phyloP scores from a whole-genome alignment of 2,888 invertebrate species.

The Drosophila kambysellisi region DNA sequence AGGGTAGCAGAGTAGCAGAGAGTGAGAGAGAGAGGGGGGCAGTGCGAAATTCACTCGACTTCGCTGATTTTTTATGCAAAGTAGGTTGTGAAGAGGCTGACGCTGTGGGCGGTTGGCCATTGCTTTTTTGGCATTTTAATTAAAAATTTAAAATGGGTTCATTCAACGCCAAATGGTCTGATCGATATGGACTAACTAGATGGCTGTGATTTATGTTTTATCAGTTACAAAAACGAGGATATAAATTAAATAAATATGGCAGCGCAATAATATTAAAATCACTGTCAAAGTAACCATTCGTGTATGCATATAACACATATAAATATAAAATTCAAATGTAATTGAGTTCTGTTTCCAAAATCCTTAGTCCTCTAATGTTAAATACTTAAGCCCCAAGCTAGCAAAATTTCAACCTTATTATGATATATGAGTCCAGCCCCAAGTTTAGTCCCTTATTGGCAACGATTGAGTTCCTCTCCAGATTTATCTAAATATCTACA shows the following conservation, averaged over 20 bases:
- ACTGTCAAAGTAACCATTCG: background rate
- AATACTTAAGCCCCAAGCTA: background rate
- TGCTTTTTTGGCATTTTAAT: slow-evolving; percentile 56
- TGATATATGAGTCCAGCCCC: background rate
- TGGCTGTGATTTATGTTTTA: slow-evolving; percentile 2
- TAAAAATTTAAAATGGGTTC: slow-evolving; percentile 40
- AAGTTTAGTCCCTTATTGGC: background rate
- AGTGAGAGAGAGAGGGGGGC: background rate
- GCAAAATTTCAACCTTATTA: background rate
- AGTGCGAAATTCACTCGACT: slow-evolving; percentile 12
- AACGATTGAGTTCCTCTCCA: background rate
- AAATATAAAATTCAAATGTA: background rate
- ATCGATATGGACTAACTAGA: slow-evolving; percentile 24
- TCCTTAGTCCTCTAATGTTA: background rate
- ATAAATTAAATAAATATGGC: background rate
- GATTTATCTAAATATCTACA: background rate
- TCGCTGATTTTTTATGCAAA: slow-evolving; percentile 57
- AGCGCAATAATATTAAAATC: background rate
- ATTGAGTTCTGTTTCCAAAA: background rate
- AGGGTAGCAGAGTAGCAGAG: background rate
- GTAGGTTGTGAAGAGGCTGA: slow-evolving; percentile 13
- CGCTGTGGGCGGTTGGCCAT: slow-evolving; percentile 11
- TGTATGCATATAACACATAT: background rate
- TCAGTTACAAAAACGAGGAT: slow-evolving; percentile 1
- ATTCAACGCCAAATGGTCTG: slow-evolving; percentile 21